Base-by-base conservation (phyloP, 2,797 vertebrate species). In the Spatula versicolor region DNA sequence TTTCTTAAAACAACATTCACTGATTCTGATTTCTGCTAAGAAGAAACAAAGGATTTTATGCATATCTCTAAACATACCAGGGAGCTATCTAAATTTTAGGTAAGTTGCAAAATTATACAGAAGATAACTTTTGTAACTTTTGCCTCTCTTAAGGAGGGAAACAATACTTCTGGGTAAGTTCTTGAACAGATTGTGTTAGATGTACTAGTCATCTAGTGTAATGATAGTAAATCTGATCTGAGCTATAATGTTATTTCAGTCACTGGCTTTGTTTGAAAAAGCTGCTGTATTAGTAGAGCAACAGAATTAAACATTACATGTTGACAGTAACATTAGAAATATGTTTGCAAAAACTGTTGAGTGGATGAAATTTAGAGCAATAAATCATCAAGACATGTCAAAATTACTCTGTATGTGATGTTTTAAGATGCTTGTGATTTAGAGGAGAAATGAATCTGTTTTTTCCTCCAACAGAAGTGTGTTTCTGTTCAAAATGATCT, bases 291-390 rank as follows among this genome's bases (percentile, higher is more conserved):
- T 96, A 96, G 46, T 50, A 90, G 81, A 59, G 62, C 85, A 89
- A 64, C 25, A 86, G 63, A 73, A 74, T 91, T 96, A 78, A 90
- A 86, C 60, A 20, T 92, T 94, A 75, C 37, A 31, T 37, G 50
- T 67, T 95, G 95, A 95, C 86, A 93, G 67, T 81, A 92, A 91
- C 52, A 11, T 91, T 88, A 92, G 88, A 96, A 96, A 93, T 94
- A 71, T 63, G 31, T 72, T 69, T 92, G 62, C 75, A 91, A 72
- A 89, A 83, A 85, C 35, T 87, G 88, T 86, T 95, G 73, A 95
- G 84, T 90, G 91, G 56, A 82, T 95, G 35, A 95, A 97, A 95
- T 91, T 77, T 37, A 88, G 63, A 78, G 69, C 85, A 92, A 82
- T 92, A 95, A 95, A 95, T 96, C 86, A 93, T 88, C 37, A 31